Conservation (phyloP, 2,888 invertebrate genomes). For the Tiliacea citrago region DNA sequence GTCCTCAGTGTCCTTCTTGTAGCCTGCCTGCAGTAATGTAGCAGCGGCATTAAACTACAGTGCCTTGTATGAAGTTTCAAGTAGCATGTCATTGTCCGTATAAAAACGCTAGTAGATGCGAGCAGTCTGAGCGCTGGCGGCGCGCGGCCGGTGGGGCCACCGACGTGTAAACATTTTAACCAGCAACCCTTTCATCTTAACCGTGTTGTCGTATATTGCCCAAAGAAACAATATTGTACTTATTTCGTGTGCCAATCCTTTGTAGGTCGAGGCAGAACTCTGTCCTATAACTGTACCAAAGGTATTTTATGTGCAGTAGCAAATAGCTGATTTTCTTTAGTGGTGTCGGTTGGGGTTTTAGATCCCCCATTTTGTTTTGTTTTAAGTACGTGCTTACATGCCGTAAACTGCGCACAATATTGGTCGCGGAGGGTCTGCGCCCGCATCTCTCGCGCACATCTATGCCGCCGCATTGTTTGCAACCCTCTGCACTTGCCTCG, state of each 20-base stretch:
- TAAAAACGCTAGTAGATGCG: neutral
- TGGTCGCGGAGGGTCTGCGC: conserved; percentile 6
- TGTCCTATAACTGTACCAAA: conserved; percentile 5
- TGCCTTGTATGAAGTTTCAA: too few relatives aligned
- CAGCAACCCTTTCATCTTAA: conserved; percentile 61
- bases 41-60: too few relatives aligned
- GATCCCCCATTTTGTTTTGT: neutral
- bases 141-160: conserved; percentile 28
- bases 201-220: conserved; percentile 50
- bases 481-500: neutral
- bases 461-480: conserved; percentile 24
- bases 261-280: conserved; percentile 50
- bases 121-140: neutral
- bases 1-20: too few relatives aligned
- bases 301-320: conserved; percentile 1
- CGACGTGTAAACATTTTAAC: conserved; percentile 62
- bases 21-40: too few relatives aligned
- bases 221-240: conserved; percentile 54
- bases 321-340: neutral
- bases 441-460: neutral
- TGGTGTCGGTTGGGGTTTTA: neutral
- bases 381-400: neutral
- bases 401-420: neutral
- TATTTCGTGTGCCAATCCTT: conserved; percentile 56
- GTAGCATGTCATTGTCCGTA: too few relatives aligned